phyloP scores from a whole-genome alignment of 2,113 vertebrate species.

The Oryzias celebensis region DNA sequence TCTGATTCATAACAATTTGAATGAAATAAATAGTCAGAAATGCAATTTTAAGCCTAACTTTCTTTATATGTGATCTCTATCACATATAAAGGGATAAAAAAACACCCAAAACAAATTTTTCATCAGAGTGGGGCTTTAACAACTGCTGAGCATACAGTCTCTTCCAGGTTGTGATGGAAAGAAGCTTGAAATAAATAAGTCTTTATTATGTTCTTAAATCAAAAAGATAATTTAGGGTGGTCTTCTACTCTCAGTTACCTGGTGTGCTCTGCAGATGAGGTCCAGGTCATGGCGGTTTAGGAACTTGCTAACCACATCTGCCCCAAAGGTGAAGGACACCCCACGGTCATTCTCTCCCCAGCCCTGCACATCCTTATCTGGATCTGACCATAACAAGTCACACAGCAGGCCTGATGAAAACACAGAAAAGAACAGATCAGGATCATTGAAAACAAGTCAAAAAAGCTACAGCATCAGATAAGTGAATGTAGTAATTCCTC shows the following conservation, averaged over 20 bases:
- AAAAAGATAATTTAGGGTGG: too few relatives aligned
- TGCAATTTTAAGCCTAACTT: too few relatives aligned
- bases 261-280: conserved; percentile 98
- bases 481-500: too few relatives aligned
- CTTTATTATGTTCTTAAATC: not conserved
- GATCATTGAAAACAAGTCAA: not conserved
- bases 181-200: not conserved
- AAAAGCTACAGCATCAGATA: not conserved
- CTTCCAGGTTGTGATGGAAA: too few relatives aligned
- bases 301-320: conserved; percentile 99
- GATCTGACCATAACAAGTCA: conserved; percentile 97
- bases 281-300: conserved; percentile 98
- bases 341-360: conserved; percentile 99
- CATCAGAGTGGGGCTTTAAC: too few relatives aligned
- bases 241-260: conserved; percentile 77
- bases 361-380: conserved; percentile 97
- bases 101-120: too few relatives aligned
- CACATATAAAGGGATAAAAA: too few relatives aligned
- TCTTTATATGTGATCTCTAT: too few relatives aligned
- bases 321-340: conserved; percentile 97
- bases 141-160: too few relatives aligned
- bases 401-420: conserved; percentile 87
- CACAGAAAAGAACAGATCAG: conserved; percentile 26
- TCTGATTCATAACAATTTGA: too few relatives aligned
- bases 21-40: too few relatives aligned